Conservation (phyloP, 2,113 vertebrate genomes). For the Orientallactaga bullata region DNA sequence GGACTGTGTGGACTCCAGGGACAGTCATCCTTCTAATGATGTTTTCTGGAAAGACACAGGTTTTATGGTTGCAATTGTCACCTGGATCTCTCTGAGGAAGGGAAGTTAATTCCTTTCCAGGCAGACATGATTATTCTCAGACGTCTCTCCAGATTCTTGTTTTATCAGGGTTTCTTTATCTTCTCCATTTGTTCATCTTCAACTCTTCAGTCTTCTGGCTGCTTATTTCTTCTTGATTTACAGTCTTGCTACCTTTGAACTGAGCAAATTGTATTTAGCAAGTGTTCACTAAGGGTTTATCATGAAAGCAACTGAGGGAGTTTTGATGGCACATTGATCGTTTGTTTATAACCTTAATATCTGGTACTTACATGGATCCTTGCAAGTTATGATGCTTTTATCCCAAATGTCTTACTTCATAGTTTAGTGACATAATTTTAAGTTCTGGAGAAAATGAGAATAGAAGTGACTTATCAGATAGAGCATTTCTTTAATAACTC, state of each 20-base stretch:
- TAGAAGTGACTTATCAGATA: background rate
- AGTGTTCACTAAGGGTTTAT: background rate
- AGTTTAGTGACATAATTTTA: background rate
- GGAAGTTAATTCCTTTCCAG: background rate
- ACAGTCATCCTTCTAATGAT: background rate
- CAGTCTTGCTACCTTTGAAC: background rate
- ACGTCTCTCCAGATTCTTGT: background rate
- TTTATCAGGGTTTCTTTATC: background rate
- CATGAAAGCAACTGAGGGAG: background rate
- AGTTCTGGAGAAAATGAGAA: background rate
- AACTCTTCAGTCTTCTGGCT: background rate
- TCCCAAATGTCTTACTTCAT: background rate
- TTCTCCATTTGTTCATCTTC: background rate
- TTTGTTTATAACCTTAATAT: background rate
- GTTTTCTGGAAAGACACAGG: background rate
- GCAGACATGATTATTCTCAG: background rate
- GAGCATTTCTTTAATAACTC: background rate
- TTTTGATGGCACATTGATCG: background rate
- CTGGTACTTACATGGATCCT: background rate
- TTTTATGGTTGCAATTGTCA: background rate
- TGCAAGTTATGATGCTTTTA: background rate
- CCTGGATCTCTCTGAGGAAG: background rate
- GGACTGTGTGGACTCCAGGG: fast-evolving
- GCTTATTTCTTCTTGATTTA: background rate
- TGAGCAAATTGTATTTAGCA: background rate